Conservation (phyloP, 2,113 vertebrate species). For the Aepyceros melampus region DNA sequence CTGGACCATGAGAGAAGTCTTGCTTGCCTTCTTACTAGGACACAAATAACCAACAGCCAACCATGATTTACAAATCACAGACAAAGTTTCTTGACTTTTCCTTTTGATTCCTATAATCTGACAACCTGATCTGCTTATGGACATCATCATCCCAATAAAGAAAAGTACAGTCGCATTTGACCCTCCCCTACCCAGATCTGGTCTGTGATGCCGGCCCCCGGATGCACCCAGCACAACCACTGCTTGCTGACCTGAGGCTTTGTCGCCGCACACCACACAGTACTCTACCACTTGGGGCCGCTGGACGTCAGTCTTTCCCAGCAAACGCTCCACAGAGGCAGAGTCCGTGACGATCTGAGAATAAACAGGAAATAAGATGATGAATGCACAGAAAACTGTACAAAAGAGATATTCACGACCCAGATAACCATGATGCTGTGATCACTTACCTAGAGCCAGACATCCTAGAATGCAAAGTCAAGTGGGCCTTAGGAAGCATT, state of each 20-base stretch:
- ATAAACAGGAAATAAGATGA: conserved; percentile 41
- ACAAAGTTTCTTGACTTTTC: not conserved
- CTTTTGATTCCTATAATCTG: not conserved
- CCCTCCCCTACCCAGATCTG: rapidly evolving
- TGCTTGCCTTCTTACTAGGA: not conserved
- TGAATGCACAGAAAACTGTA: not conserved
- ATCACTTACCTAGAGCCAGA: not conserved
- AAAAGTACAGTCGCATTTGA: not conserved
- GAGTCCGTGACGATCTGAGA: conserved; percentile 96
- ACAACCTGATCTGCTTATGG: not conserved
- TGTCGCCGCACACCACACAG: conserved; percentile 97
- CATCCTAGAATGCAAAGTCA: not conserved
- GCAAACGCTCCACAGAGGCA: conserved; percentile 93
- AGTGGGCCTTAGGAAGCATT: not conserved
- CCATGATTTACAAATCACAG: not conserved
- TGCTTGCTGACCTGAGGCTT: conserved; percentile 92
- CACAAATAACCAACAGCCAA: not conserved
- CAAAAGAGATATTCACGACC: not conserved
- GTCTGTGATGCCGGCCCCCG: not conserved
- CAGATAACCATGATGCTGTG: not conserved
- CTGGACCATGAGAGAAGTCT: not conserved
- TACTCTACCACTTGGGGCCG: conserved; percentile 95
- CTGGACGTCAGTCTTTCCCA: conserved; percentile 92
- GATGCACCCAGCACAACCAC: not conserved
- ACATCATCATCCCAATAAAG: not conserved